These are phyloP conservation scores for Chouioia cunea DNA, from an alignment of 2,888 invertebrate genomes.

Conservation along the genomic window DNA sequence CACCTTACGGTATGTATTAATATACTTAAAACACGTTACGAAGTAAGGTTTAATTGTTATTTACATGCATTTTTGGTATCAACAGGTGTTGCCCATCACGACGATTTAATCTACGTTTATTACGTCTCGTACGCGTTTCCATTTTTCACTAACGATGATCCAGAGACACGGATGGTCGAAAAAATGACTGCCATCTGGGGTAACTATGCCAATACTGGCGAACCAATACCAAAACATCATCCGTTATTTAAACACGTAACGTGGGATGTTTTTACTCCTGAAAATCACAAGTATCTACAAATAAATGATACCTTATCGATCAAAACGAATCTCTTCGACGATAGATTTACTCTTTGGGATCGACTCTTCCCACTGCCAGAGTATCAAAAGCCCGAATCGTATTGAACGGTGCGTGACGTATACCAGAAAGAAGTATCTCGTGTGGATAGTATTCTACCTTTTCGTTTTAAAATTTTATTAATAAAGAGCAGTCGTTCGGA, in stretches of 20 bases:
- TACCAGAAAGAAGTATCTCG: too few relatives aligned
- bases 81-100: slow-evolving; percentile 69
- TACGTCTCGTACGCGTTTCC: slow-evolving; percentile 62
- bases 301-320: slow-evolving; percentile 65
- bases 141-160: slow-evolving; percentile 64
- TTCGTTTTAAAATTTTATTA: too few relatives aligned
- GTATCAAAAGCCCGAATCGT: neutral
- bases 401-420: too few relatives aligned
- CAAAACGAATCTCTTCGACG: slow-evolving; percentile 63
- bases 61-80: neutral
- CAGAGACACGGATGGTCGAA: slow-evolving; percentile 67
- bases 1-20: slow-evolving; percentile 68
- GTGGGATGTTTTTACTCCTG: slow-evolving; percentile 65
- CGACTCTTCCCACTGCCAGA: slow-evolving; percentile 60
- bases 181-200: slow-evolving; percentile 66
- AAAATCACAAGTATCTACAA: slow-evolving; percentile 65
- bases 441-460: too few relatives aligned
- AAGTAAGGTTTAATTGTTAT: too few relatives aligned
- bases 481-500: too few relatives aligned
- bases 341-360: slow-evolving; percentile 66
- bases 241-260: slow-evolving; percentile 62
- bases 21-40: neutral
- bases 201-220: slow-evolving; percentile 69
- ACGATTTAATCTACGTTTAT: slow-evolving; percentile 69
- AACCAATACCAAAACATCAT: slow-evolving; percentile 66